A percentile compares a stretch with the other conserved stretches of the same genome.
Evolutionary conservation across 64 coral and sea anemone species (phyloP).

Genomic region (Anthopleura sola): DNA sequence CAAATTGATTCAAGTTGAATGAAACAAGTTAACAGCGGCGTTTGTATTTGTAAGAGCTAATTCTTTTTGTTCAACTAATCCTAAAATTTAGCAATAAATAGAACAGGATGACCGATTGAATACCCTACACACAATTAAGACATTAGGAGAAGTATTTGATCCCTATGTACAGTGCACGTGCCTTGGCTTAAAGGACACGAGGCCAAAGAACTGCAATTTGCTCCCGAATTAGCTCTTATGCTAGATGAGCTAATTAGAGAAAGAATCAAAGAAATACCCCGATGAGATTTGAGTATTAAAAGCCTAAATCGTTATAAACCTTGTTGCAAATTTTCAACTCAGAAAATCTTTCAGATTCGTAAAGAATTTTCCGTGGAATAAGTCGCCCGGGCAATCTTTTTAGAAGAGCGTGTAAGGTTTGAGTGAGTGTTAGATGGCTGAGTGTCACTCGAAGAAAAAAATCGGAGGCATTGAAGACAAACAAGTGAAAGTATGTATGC

Average conservation of each 20-base stretch:
- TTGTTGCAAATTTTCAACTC: background rate
- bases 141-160: constrained; percentile 9
- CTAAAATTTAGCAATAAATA: constrained; percentile 34
- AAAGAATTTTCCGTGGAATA: background rate
- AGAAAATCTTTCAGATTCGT: background rate
- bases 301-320: background rate
- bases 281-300: constrained; percentile 6
- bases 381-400: background rate
- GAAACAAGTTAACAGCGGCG: constrained; percentile 4
- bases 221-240: constrained; percentile 22
- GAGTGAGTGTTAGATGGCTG: constrained; percentile 1
- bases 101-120: background rate
- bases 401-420: background rate
- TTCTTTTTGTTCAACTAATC: constrained; percentile 31
- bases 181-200: constrained; percentile 16
- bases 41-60: constrained; percentile 4
- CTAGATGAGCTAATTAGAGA: constrained; percentile 17
- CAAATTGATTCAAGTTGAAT: constrained; percentile 14
- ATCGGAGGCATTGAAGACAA: background rate
- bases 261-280: constrained; percentile 14
- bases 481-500: background rate
- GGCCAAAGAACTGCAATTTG: background rate
- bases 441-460: background rate
- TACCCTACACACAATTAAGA: constrained; percentile 4
- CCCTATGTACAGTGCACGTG: background rate